A percentile compares a stretch with the other conserved stretches of the same genome.
Evolutionary conservation across 2,797 vertebrate species (phyloP).

Genomic region (Channallabes apus): DNA sequence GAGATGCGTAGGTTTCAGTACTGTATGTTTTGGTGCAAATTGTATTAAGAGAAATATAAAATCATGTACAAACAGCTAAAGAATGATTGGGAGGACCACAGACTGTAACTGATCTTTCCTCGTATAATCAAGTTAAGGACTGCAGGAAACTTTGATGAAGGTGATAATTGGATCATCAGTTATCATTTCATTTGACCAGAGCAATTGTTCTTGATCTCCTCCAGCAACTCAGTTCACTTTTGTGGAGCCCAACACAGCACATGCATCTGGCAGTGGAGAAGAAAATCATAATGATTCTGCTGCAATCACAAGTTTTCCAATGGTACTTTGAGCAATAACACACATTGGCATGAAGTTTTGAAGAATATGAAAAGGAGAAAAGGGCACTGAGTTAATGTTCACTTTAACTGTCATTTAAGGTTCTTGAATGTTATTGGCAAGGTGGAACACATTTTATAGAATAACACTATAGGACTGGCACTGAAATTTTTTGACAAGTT

Average conservation of each 20-base stretch:
- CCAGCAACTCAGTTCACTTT: not conserved
- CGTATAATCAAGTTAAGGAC: not conserved
- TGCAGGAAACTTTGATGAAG: not conserved
- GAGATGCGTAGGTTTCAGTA: no score
- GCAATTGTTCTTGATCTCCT: no score
- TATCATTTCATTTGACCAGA: not conserved
- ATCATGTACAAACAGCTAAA: not conserved
- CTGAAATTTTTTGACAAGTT: not conserved
- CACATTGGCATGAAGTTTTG: not conserved
- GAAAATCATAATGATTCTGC: not conserved
- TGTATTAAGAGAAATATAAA: not conserved
- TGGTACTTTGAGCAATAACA: not conserved
- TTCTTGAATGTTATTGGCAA: not conserved
- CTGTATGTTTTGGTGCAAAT: no score
- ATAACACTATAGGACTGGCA: not conserved
- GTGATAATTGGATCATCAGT: not conserved
- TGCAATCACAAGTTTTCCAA: not conserved
- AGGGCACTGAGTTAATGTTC: not conserved
- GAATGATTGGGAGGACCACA: not conserved
- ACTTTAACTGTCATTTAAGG: not conserved
- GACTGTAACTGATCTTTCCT: not conserved
- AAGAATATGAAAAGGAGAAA: not conserved
- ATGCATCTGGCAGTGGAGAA: not conserved
- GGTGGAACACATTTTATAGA: not conserved
- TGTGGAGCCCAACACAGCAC: not conserved